These are phyloP conservation scores for Cheirogaleus medius DNA, from an alignment of 2,113 vertebrate genomes.

Conservation along the genomic window DNA sequence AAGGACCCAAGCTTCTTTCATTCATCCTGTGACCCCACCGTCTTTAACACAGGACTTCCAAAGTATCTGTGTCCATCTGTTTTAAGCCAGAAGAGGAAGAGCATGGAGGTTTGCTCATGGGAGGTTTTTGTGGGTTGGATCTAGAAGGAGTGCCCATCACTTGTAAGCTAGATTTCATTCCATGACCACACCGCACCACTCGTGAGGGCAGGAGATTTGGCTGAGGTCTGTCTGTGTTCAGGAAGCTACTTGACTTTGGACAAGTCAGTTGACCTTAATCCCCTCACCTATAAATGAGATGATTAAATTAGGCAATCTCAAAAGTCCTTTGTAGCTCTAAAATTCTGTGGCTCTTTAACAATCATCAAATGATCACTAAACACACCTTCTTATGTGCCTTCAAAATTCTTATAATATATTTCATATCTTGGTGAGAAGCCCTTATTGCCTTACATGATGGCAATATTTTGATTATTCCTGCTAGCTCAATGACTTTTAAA, in stretches of 20 bases:
- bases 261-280: neutral
- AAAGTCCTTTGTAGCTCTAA: neutral
- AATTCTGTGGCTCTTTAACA: neutral
- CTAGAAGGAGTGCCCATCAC: neutral
- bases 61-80: neutral
- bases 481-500: neutral
- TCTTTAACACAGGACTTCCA: neutral
- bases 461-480: neutral
- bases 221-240: neutral
- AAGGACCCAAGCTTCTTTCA: neutral
- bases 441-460: neutral
- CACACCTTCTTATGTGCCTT: neutral
- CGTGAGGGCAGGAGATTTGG: neutral
- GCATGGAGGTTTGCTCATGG: neutral
- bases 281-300: neutral
- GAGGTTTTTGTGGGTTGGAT: neutral
- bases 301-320: neutral
- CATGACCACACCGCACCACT: neutral
- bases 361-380: neutral
- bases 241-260: neutral
- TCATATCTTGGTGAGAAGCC: neutral
- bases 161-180: neutral
- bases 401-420: neutral
- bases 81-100: neutral
- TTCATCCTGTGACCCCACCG: neutral